A percentile compares a stretch with the other conserved stretches of the same genome.
phyloP scores from a whole-genome alignment of 2,888 invertebrate species.

The Lithodes maja region DNA sequence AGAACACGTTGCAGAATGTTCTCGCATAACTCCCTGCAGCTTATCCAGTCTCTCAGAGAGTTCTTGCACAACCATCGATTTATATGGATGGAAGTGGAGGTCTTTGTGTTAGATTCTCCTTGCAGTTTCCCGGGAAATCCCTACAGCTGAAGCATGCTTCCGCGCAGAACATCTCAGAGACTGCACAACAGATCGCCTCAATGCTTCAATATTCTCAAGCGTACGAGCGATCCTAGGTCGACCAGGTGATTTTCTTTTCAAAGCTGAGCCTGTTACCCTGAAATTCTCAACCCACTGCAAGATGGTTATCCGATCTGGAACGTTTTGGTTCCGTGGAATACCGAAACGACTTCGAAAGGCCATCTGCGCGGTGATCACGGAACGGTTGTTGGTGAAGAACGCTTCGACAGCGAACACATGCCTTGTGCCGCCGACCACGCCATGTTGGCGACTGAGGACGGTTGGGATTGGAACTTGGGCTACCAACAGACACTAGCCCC shows the following conservation, averaged over 20 bases:
- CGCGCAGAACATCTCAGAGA: neutral
- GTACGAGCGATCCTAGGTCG: neutral
- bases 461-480: neutral
- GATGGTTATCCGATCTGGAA: slow-evolving; percentile 9
- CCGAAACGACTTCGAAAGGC: neutral
- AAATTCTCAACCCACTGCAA: slow-evolving; percentile 5
- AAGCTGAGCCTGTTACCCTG: slow-evolving; percentile 15
- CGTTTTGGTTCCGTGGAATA: neutral
- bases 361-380: neutral
- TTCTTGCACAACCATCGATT: slow-evolving; percentile 24
- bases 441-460: slow-evolving; percentile 13
- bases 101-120: slow-evolving; percentile 10
- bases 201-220: neutral
- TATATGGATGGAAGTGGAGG: slow-evolving; percentile 13
- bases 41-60: slow-evolving; percentile 22
- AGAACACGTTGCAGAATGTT: slow-evolving; percentile 37
- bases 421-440: neutral
- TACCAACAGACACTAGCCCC: neutral
- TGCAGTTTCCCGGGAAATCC: neutral
- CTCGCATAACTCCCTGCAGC: slow-evolving; percentile 20
- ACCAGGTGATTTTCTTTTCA: slow-evolving; percentile 23
- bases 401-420: slow-evolving; percentile 29
- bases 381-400: neutral
- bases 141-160: slow-evolving; percentile 11
- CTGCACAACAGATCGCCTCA: slow-evolving; percentile 5